phyloP scores from a whole-genome alignment of 2,113 vertebrate species.

The Nesoenas mayeri region DNA sequence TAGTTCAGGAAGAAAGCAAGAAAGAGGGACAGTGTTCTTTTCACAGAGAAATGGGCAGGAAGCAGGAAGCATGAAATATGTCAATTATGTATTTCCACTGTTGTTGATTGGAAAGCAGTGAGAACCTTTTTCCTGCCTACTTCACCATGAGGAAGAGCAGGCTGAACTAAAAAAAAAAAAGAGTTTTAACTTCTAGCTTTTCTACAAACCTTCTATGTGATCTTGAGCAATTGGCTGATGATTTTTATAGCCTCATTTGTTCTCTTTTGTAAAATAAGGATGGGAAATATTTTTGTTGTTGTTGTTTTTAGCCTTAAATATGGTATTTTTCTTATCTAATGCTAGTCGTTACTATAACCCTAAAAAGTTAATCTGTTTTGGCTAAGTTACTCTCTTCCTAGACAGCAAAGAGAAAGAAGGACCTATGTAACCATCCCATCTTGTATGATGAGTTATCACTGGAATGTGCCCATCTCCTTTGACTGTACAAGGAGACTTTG shows the following conservation, averaged over 20 bases:
- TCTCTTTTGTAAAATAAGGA: not conserved
- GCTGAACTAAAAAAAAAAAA: not conserved
- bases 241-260: not conserved
- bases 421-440: not conserved
- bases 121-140: not conserved
- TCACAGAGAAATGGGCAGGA: not conserved
- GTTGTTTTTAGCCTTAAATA: not conserved
- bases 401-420: not conserved
- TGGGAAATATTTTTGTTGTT: not conserved
- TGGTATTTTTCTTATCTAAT: not conserved
- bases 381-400: not conserved
- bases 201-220: not conserved
- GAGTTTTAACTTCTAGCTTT: not conserved
- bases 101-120: not conserved
- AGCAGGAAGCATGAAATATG: not conserved
- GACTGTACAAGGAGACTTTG: not conserved
- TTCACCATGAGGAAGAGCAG: not conserved
- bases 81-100: not conserved
- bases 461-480: not conserved
- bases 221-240: not conserved
- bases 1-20: not conserved
- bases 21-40: not conserved
- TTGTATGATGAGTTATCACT: not conserved
- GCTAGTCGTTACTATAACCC: not conserved
- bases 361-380: not conserved